Conservation (phyloP, 2,888 invertebrate genomes). For the Chrysomela aeneicollis region DNA sequence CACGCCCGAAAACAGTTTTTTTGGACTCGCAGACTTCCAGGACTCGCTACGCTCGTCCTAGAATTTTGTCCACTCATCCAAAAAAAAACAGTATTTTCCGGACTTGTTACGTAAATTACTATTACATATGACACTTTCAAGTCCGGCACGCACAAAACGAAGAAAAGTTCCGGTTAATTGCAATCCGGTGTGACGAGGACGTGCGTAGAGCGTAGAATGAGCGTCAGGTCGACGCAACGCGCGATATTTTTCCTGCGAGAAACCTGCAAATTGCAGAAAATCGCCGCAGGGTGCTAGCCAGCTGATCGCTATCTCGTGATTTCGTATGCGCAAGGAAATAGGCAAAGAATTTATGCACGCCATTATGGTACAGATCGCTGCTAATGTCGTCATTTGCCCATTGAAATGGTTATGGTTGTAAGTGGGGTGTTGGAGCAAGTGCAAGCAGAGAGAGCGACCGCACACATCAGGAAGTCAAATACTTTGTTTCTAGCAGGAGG, state of each 20-base stretch:
- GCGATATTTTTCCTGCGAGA: constrained; percentile 48
- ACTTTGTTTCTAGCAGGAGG: too few relatives aligned
- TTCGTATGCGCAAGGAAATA: constrained; percentile 50
- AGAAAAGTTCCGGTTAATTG: neutral
- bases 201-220: neutral
- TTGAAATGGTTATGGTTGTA: constrained; percentile 30
- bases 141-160: too few relatives aligned
- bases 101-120: too few relatives aligned
- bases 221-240: neutral
- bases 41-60: too few relatives aligned
- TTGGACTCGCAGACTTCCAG: too few relatives aligned
- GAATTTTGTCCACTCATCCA: too few relatives aligned
- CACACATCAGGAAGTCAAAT: too few relatives aligned
- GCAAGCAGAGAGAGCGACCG: too few relatives aligned
- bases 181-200: neutral
- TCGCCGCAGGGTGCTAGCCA: constrained; percentile 44
- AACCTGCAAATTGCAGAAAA: constrained; percentile 50
- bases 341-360: constrained; percentile 50
- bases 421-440: neutral
- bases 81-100: too few relatives aligned
- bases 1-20: too few relatives aligned
- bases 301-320: constrained; percentile 51
- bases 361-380: constrained; percentile 50
- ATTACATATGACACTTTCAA: too few relatives aligned
- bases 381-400: constrained; percentile 50